Percentiles rank a stretch among this genome's conserved stretches.
These are phyloP conservation scores for Drosophila atroscutellata DNA, from an alignment of 2,888 invertebrate species.

Conservation along the genomic window DNA sequence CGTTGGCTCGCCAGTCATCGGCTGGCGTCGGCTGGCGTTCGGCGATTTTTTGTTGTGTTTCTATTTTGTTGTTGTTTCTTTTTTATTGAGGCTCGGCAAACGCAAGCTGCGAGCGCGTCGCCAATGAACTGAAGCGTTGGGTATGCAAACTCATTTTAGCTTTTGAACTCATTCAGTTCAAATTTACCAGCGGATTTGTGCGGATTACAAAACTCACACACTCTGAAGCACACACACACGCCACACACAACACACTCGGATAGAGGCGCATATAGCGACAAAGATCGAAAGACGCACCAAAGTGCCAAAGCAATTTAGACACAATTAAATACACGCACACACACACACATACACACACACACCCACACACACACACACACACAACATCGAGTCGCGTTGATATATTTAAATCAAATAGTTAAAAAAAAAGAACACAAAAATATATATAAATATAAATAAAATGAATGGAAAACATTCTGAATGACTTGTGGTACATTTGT, in stretches of 20 bases:
- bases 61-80: neutral
- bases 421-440: slow-evolving; percentile 1
- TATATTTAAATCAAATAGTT: slow-evolving; percentile 2
- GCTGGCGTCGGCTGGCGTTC: slow-evolving; percentile 19
- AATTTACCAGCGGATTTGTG: slow-evolving; percentile 81
- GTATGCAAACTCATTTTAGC: slow-evolving; percentile 78
- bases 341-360: slow-evolving; percentile 4
- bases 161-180: slow-evolving; percentile 81
- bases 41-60: slow-evolving; percentile 6
- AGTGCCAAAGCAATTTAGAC: slow-evolving; percentile 31
- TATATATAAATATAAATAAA: slow-evolving; percentile 1
- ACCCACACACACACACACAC: slow-evolving; percentile 11
- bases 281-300: slow-evolving; percentile 31
- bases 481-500: slow-evolving; percentile 6
- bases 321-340: slow-evolving; percentile 13
- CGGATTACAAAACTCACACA: slow-evolving; percentile 70
- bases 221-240: slow-evolving; percentile 7
- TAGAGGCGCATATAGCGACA: neutral
- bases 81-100: slow-evolving; percentile 24
- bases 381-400: slow-evolving; percentile 17
- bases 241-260: slow-evolving; percentile 12
- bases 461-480: slow-evolving; percentile 10
- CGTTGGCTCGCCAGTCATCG: slow-evolving; percentile 17
- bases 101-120: slow-evolving; percentile 38
- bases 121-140: slow-evolving; percentile 61